Evolutionary conservation across 2,888 invertebrate genomes (phyloP), one percentile per base, ranked within the genome.

Genomic region (Harmothoe impar): DNA sequence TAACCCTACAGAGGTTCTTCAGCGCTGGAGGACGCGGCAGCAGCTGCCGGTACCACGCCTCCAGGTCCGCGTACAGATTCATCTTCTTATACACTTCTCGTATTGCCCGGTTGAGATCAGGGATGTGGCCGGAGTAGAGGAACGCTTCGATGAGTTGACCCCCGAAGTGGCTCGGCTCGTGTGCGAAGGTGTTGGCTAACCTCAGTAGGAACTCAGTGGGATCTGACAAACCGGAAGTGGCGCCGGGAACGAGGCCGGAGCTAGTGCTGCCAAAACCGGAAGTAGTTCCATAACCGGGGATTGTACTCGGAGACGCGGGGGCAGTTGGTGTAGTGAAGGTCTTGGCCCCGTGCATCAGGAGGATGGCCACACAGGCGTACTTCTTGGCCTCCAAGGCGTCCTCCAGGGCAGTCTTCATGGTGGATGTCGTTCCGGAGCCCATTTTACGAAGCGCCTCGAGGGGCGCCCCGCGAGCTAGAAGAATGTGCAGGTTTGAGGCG

Each of bases 361-460:
- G 29, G 31, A 86, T 86, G 54, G 56, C 29, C 29, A 86, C 56
- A 25, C 86, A 86, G 29, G 52, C 15, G 54, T 86, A 86, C 54
- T 86, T 86, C 56, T 33, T 25, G 31, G 86, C 86, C 31, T 86
- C 86, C 1, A 86, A 54, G 0, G 86, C 86, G 23, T 86, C 86
- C 1, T n/a, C 17, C 3, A 86, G 86, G 5, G 86, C 86, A 29
- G 20, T 52, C 86, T 29, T 52, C 15, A 12, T 81, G 77, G 29
- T 29, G 77, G 29, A 25, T 15, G 84, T 51, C 5, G 77, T 15
- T 12, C 43, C 43, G 20, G 35, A 7, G 35, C 43, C 35, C 43
- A 20, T 35, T 20, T 12, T 23, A 5, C 54, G 25, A 5, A 54
- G 1, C 29, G 86, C 86, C 3, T 86, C 33, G 25, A 86, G 86